Conservation (phyloP, 2,797 vertebrate genomes). For the Muscicapa striata region DNA sequence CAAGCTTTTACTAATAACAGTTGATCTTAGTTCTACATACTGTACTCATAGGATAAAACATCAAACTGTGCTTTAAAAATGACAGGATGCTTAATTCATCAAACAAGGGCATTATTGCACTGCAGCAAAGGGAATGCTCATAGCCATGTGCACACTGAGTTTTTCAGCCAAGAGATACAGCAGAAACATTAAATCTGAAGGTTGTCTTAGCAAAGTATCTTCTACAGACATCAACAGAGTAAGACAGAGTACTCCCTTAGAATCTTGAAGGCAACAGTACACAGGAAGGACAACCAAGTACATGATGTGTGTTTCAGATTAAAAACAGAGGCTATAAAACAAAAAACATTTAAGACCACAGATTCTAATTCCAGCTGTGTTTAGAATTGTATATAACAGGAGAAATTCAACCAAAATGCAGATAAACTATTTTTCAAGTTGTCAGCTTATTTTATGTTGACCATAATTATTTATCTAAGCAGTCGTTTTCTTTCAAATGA, state of each 20-base stretch:
- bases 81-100: constrained; percentile 62
- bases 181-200: constrained; percentile 82
- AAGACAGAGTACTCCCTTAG: constrained; percentile 54
- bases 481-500: neutral
- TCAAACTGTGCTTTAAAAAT: constrained; percentile 27
- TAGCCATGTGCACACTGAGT: neutral
- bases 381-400: neutral
- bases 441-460: neutral
- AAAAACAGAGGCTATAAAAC: constrained; percentile 16
- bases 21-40: constrained; percentile 51
- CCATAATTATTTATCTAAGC: neutral
- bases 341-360: neutral
- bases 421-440: neutral
- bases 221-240: constrained; percentile 63
- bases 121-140: constrained; percentile 55
- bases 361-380: neutral
- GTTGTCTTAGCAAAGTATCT: constrained; percentile 69
- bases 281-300: constrained; percentile 73
- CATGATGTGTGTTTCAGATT: constrained; percentile 51
- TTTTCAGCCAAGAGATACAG: constrained; percentile 59
- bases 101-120: constrained; percentile 23
- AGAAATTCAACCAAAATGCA: neutral
- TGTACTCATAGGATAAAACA: constrained; percentile 40
- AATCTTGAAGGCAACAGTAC: constrained; percentile 75
- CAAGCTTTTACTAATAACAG: constrained; percentile 63